Conservation (phyloP, 2,113 vertebrate genomes). For the Natator depressus region DNA sequence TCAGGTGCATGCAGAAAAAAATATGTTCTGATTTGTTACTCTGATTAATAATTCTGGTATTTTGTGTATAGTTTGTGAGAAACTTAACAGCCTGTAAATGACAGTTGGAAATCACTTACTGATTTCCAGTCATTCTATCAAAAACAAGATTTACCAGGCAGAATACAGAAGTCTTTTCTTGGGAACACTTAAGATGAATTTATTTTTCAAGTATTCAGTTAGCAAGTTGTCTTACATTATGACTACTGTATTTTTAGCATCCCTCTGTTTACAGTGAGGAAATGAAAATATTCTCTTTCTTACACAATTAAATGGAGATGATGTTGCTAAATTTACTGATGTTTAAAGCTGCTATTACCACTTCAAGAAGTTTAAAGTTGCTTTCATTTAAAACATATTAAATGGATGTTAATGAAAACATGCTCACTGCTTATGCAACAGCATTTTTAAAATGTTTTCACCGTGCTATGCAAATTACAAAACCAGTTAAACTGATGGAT, state of each 20-base stretch:
- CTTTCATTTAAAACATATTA: background rate
- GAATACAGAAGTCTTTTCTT: background rate
- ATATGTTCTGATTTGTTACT: too few relatives aligned
- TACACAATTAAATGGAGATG: background rate
- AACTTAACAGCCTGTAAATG: background rate
- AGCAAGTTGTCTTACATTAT: background rate
- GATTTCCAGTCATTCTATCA: background rate
- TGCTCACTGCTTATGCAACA: background rate
- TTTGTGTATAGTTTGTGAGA: background rate
- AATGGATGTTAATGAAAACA: background rate
- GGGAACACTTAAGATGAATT: background rate
- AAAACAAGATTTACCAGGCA: background rate
- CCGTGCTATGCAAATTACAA: background rate
- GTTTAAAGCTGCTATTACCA: background rate
- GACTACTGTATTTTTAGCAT: background rate
- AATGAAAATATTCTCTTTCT: background rate
- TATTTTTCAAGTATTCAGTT: background rate
- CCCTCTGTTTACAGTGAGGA: background rate
- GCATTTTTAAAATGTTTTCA: background rate
- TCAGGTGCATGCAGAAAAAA: background rate
- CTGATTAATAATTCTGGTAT: background rate
- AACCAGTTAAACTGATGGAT: background rate
- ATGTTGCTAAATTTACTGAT: background rate
- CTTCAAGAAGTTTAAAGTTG: background rate
- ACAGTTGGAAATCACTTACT: background rate